Conservation (phyloP, 92 coral and sea anemone genomes). For the Siderastrea radians region DNA sequence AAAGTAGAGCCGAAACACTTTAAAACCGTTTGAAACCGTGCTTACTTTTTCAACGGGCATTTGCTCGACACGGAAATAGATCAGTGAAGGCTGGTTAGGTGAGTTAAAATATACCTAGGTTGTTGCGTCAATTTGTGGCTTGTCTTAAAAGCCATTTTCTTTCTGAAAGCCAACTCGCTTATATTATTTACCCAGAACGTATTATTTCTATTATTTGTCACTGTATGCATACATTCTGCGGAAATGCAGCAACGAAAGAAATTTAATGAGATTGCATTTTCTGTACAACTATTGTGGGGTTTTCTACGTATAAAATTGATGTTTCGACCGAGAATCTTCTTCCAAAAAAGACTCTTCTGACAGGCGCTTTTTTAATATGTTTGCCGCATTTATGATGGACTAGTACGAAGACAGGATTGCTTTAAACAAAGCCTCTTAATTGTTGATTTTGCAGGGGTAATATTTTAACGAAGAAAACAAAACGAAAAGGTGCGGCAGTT, state of each 20-base stretch:
- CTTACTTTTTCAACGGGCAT: neutral
- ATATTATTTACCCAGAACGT: constrained; percentile 3
- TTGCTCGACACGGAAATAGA: too few relatives aligned
- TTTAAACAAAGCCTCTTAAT: neutral
- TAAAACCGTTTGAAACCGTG: neutral
- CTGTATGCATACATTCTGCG: constrained; percentile 2
- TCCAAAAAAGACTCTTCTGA: too few relatives aligned
- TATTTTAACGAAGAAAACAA: neutral
- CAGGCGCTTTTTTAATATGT: neutral
- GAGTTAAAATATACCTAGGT: neutral
- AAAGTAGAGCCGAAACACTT: neutral
- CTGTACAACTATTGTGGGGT: neutral
- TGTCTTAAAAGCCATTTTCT: neutral
- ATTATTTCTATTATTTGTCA: constrained; percentile 4
- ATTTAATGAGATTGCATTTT: neutral
- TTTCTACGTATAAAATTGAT: neutral
- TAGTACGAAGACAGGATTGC: neutral
- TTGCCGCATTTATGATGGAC: neutral
- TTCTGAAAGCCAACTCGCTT: neutral
- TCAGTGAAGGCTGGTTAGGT: neutral
- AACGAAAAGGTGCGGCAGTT: neutral
- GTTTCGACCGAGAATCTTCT: neutral
- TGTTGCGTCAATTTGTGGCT: neutral
- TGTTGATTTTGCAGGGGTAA: neutral
- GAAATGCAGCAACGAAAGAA: constrained; percentile 7